These are phyloP conservation scores for Seladonia tumulorum DNA, from an alignment of 2,888 invertebrate species.

Conservation along the genomic window DNA sequence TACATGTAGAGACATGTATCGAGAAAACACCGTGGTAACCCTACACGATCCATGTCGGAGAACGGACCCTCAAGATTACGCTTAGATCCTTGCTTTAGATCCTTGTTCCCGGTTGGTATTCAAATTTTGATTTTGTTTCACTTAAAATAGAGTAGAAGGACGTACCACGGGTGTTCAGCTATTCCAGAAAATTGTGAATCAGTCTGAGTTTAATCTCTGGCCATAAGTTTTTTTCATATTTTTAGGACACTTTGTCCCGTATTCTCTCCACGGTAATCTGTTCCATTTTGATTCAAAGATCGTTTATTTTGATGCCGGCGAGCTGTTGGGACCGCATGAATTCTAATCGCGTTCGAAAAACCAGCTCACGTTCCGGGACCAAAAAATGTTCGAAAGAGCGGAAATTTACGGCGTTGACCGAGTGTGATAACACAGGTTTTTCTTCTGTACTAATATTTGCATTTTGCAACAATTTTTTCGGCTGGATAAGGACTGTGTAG, in stretches of 20 bases:
- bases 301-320: constrained; percentile 46
- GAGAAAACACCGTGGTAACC: too few species aligned
- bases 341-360: constrained; percentile 69
- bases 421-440: constrained; percentile 44
- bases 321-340: constrained; percentile 61
- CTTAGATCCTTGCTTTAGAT: too few species aligned
- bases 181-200: not conserved
- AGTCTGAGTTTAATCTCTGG: too few species aligned
- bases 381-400: constrained; percentile 47
- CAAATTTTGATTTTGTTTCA: too few species aligned
- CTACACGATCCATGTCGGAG: too few species aligned
- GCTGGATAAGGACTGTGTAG: not conserved
- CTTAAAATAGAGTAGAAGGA: not conserved
- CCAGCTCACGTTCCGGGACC: constrained; percentile 44
- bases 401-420: constrained; percentile 47
- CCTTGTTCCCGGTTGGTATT: too few species aligned
- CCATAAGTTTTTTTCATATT: not conserved
- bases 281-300: constrained; percentile 21
- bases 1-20: too few species aligned
- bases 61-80: too few species aligned
- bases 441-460: not conserved
- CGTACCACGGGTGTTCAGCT: not conserved
- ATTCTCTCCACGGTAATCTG: not conserved
- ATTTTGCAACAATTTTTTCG: constrained; percentile 35
- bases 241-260: constrained; percentile 11